Evolutionary conservation across 2,888 invertebrate species (phyloP).

Genomic region (Amphipoea lucens): DNA sequence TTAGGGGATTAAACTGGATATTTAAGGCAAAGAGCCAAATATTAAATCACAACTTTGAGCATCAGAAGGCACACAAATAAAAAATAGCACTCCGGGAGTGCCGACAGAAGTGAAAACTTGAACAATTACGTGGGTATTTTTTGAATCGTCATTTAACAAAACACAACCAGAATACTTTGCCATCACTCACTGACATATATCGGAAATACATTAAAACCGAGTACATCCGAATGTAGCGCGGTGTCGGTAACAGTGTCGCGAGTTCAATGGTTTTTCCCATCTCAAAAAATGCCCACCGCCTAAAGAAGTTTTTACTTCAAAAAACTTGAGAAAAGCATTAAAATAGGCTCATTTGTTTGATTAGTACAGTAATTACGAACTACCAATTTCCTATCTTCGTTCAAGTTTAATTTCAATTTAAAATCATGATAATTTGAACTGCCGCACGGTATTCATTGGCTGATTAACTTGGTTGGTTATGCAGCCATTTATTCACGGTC

Average conservation of each 20-base stretch:
- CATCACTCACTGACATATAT: no score
- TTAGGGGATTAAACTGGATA: neutral
- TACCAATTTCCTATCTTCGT: neutral
- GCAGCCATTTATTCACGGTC: slow-evolving; percentile 45
- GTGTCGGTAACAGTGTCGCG: no score
- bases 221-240: no score
- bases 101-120: no score
- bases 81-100: no score
- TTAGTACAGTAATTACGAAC: neutral
- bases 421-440: slow-evolving; percentile 48
- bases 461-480: slow-evolving; percentile 43
- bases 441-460: slow-evolving; percentile 36
- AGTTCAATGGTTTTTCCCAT: no score
- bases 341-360: slow-evolving; percentile 21
- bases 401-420: slow-evolving; percentile 47
- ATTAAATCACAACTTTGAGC: neutral
- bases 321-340: neutral
- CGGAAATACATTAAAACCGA: no score
- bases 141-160: no score
- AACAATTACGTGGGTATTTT: no score
- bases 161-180: no score
- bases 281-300: no score
- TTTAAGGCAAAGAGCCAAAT: neutral
- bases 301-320: neutral
- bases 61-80: neutral